Percentiles rank a stretch among this genome's conserved stretches.
These are phyloP conservation scores for Dorcus hopei DNA, from an alignment of 2,888 invertebrate genomes.

Conservation along the genomic window DNA sequence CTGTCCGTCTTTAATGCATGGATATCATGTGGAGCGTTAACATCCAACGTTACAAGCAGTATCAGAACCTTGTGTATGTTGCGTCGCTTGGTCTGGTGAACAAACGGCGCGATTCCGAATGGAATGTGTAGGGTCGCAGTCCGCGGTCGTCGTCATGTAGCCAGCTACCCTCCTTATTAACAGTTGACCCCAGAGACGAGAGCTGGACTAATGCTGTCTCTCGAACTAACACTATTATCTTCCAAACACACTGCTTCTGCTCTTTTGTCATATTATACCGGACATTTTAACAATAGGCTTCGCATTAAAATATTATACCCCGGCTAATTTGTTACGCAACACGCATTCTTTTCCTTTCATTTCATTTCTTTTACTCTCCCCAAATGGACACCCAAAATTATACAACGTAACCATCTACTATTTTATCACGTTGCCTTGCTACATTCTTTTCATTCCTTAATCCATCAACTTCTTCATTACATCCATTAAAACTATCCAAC, in stretches of 20 bases:
- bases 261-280: not conserved
- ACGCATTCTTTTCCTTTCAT: no score
- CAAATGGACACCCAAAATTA: no score
- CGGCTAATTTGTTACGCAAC: no score
- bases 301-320: no score
- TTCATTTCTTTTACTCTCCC: no score
- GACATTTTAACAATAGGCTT: not conserved
- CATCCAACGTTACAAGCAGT: conserved; percentile 25
- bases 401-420: no score
- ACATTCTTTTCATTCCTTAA: no score
- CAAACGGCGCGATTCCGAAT: conserved; percentile 27
- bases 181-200: conserved; percentile 29
- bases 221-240: conserved; percentile 20
- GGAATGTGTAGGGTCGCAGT: conserved; percentile 18
- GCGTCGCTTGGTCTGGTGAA: conserved; percentile 31
- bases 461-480: no score
- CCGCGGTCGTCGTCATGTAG: conserved; percentile 4
- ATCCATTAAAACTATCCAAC: no score
- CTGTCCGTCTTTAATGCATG: no score
- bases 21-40: conserved; percentile 29
- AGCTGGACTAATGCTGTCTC: conserved; percentile 23
- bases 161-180: conserved; percentile 30
- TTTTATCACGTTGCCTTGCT: no score
- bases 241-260: conserved; percentile 3
- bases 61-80: conserved; percentile 23